Base-by-base conservation (phyloP, 2,113 vertebrate species). In the Heterochromis multidens region DNA sequence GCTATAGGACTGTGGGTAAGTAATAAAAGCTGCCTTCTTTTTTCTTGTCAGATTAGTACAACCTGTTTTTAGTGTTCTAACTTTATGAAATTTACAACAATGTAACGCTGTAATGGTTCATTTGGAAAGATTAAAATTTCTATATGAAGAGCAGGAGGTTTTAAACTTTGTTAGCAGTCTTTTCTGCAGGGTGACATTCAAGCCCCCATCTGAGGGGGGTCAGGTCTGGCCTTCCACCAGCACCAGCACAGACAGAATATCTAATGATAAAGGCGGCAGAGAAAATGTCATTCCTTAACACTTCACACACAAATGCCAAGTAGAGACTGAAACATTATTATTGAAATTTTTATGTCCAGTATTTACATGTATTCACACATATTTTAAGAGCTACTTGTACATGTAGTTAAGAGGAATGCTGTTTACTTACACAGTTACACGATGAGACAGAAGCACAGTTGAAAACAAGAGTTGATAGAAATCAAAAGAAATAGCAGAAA, bases 211-310 rank as follows among this genome's bases (percentile, higher is more conserved):
- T 67, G 85, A 83, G 80, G 60, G 31, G 54, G 61, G 57, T 59
- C 31, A 60, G 19, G 17, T 72, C 46, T 79, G 87, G 43, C 83
- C 67, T 90, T 88, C 78, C 84, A 74, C 46, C 31, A 61, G 11
- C 67, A 49, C 56, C 21, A 21, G 33, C 62, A 89, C 90, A 90
- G 29, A 93, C 89, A 88, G 92, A 91, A 92, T 92, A 85, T 40
- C 25, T 88, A 89, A 93, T 92, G 88, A 85, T 6, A 49, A 67
- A 79, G 46, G 43, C 79, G 17, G 82, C 70, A 81, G 80, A 79
- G 77, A 59, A 93, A 93, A 90, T 89, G 87, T 83, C 87, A 88
- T 49, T 83, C 83, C 74, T 54, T 19, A 63, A 78, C 76, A 46
- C 63, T 67, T 25, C n/a, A 59, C 58, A 54, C 17, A 19, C 25